Conservation (phyloP, 1,140 invertebrate species). For the Drosophila equinoxialis region DNA sequence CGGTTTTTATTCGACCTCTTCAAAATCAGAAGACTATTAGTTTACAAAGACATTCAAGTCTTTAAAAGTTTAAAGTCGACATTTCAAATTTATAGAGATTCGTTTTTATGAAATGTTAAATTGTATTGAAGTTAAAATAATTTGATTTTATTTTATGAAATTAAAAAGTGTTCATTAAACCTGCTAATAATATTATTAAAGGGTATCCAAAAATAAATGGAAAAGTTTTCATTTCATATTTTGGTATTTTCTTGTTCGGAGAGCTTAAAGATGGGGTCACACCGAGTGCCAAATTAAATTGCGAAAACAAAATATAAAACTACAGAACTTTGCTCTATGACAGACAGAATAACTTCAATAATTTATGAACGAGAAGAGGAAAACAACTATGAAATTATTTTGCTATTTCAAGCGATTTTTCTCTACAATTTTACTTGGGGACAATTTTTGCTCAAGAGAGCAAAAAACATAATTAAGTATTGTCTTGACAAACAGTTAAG, state of each 20-base stretch:
- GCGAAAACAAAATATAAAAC: slow-evolving; percentile 37
- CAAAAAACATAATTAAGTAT: slow-evolving; percentile 78
- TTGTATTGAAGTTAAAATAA: too few relatives aligned
- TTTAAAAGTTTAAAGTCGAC: too few relatives aligned
- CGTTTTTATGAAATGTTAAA: too few relatives aligned
- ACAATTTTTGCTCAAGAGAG: slow-evolving; percentile 53
- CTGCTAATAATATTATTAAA: not conserved
- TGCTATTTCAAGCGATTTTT: slow-evolving; percentile 75
- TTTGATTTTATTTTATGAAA: too few relatives aligned
- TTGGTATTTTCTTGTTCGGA: slow-evolving; percentile 40
- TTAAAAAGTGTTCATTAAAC: not conserved
- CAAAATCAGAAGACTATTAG: too few relatives aligned
- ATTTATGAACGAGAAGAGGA: slow-evolving; percentile 56
- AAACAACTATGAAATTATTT: slow-evolving; percentile 66
- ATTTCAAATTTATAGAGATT: too few relatives aligned
- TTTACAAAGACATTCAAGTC: too few relatives aligned
- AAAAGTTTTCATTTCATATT: slow-evolving; percentile 70
- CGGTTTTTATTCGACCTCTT: too few relatives aligned
- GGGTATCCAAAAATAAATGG: slow-evolving; percentile 67
- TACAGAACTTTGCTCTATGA: slow-evolving; percentile 67
- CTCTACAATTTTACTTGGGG: slow-evolving; percentile 30
- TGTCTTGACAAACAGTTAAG: slow-evolving; percentile 77
- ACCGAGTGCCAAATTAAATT: slow-evolving; percentile 76
- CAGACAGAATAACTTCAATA: slow-evolving; percentile 73
- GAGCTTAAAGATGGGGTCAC: slow-evolving; percentile 65